Evolutionary conservation across 2,113 vertebrate species (phyloP).

Genomic region (Oostethus manadensis): DNA sequence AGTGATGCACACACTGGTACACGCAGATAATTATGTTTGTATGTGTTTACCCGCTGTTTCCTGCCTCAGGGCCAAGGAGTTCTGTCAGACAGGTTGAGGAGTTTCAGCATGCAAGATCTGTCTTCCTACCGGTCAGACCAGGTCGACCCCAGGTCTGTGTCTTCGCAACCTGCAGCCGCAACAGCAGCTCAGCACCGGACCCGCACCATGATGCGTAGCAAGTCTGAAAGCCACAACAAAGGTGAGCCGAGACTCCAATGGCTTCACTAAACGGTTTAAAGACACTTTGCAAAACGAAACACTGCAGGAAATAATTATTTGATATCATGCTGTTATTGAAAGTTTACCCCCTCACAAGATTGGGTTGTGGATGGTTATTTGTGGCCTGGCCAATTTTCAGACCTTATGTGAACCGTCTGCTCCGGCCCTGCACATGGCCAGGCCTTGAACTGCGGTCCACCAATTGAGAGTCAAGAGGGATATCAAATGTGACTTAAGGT

Average conservation of each 20-base stretch:
- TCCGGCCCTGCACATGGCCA: too few species aligned
- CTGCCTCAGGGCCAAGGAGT: constrained; percentile 86
- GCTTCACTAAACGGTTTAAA: too few species aligned
- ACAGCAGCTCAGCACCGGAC: constrained; percentile 75
- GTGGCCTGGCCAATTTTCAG: too few species aligned
- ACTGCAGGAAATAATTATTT: constrained; percentile 34
- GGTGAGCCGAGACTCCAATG: constrained; percentile 52
- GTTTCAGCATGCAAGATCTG: constrained; percentile 99
- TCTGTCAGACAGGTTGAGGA: constrained; percentile 90
- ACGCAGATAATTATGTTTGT: not conserved
- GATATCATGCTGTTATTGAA: constrained; percentile 4
- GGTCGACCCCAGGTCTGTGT: constrained; percentile 44
- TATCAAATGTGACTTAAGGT: too few species aligned
- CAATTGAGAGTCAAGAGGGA: too few species aligned
- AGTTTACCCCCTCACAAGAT: not conserved
- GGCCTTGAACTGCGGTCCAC: too few species aligned
- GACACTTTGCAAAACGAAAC: too few species aligned
- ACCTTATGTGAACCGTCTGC: too few species aligned
- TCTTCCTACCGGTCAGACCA: constrained; percentile 82
- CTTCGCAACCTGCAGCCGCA: constrained; percentile 70
- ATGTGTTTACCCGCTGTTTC: constrained; percentile 2
- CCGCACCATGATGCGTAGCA: constrained; percentile 82
- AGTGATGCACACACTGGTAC: not conserved
- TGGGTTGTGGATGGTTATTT: not conserved
- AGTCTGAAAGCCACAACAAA: constrained; percentile 85